Evolutionary conservation across 2,113 vertebrate genomes (phyloP).

Genomic region (Callipepla californica): DNA sequence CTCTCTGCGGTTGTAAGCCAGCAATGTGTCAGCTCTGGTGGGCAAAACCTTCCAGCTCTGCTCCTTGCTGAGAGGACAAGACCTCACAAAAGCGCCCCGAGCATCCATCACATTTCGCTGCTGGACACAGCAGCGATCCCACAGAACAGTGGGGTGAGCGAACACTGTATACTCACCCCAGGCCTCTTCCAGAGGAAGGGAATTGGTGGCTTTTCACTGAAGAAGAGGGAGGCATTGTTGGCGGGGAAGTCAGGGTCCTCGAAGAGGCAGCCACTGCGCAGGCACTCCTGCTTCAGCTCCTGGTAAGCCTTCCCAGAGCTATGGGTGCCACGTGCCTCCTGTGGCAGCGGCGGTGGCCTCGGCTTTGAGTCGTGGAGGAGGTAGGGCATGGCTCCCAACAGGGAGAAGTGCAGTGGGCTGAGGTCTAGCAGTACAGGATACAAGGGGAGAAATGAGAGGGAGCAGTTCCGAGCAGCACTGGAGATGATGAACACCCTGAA

Average conservation of each 20-base stretch:
- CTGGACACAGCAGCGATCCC: background rate
- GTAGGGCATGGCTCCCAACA: constrained; percentile 80
- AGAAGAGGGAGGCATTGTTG: constrained; percentile 85
- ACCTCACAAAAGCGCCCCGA: background rate
- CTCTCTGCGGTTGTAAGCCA: background rate
- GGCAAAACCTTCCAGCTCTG: background rate
- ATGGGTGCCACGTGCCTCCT: constrained; percentile 65
- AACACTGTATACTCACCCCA: constrained; percentile 75
- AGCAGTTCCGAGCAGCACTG: background rate
- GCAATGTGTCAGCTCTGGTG: background rate
- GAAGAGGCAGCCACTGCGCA: constrained; percentile 80
- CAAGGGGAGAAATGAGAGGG: background rate
- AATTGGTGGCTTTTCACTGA: constrained; percentile 83
- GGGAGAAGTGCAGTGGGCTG: rapidly evolving
- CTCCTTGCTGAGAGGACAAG: background rate
- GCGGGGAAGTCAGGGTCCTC: constrained; percentile 91
- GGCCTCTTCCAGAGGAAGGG: constrained; percentile 93
- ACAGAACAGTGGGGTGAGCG: background rate
- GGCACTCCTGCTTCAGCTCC: constrained; percentile 84
- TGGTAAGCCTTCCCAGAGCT: constrained; percentile 82
- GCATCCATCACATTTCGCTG: background rate
- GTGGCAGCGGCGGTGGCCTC: background rate
- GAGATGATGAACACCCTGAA: constrained; percentile 55
- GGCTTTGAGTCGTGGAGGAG: constrained; percentile 49
- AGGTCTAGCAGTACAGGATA: background rate